phyloP scores from a whole-genome alignment of 2,797 vertebrate genomes.

The Syndactyla subalaris region DNA sequence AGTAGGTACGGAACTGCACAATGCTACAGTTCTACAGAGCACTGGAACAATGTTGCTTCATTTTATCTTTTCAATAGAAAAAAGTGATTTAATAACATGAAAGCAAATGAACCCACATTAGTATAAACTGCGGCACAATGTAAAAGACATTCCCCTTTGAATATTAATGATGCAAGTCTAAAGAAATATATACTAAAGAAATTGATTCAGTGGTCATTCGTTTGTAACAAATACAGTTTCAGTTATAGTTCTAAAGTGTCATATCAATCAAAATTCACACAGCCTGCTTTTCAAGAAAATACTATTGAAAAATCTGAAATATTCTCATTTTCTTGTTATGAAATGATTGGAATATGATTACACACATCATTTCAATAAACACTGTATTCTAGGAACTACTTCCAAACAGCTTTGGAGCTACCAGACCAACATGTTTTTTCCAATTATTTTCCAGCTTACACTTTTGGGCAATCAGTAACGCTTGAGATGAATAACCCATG shows the following conservation, averaged over 20 bases:
- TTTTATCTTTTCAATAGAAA: constrained; percentile 38
- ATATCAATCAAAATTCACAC: constrained; percentile 53
- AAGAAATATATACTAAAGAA: constrained; percentile 50
- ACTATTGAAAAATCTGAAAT: background rate
- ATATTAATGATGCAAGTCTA: constrained; percentile 54
- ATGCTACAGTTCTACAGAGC: background rate
- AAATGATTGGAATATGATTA: background rate
- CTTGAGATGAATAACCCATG: background rate
- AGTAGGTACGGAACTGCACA: background rate
- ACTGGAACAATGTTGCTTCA: background rate
- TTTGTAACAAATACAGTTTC: constrained; percentile 54
- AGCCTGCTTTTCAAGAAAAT: constrained; percentile 18
- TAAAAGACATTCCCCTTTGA: constrained; percentile 41
- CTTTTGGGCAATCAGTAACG: background rate
- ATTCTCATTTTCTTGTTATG: background rate
- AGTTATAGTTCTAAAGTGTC: constrained; percentile 15
- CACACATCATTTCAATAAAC: background rate
- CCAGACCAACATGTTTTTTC: background rate
- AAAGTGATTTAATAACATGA: constrained; percentile 36
- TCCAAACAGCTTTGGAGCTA: background rate
- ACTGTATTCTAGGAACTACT: background rate
- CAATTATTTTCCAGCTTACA: background rate
- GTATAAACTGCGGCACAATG: constrained; percentile 42
- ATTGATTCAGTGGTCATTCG: constrained; percentile 51
- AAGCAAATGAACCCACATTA: constrained; percentile 42